Conservation (phyloP, 2,888 invertebrate species). For the Tachina lurida region DNA sequence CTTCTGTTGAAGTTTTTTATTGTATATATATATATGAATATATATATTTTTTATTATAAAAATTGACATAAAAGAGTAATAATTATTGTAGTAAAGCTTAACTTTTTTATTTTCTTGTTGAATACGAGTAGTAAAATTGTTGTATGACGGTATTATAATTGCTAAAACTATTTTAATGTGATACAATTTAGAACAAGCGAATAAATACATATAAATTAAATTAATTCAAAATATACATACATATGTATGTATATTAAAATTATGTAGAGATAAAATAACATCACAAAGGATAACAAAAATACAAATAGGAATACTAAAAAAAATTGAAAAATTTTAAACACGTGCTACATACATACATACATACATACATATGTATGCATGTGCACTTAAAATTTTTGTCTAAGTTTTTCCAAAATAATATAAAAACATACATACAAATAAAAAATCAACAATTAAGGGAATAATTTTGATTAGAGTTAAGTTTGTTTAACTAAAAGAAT, state of each 20-base stretch:
- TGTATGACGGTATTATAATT: not conserved
- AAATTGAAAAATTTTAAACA: not conserved
- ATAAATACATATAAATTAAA: conserved; percentile 48
- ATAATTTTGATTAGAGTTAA: not conserved
- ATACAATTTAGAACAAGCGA: conserved; percentile 17
- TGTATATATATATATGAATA: not conserved
- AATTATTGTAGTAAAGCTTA: conserved; percentile 53
- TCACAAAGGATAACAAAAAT: conserved; percentile 24
- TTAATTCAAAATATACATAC: conserved; percentile 6
- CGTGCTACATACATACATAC: not conserved
- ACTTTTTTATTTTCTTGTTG: conserved; percentile 22
- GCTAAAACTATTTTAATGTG: not conserved
- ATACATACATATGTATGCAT: not conserved
- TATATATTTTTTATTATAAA: conserved; percentile 37
- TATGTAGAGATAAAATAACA: conserved; percentile 19
- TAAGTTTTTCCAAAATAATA: not conserved
- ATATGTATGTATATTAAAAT: not conserved
- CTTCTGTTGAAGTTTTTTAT: not conserved
- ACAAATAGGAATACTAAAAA: conserved; percentile 24
- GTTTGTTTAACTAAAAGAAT: conserved; percentile 18
- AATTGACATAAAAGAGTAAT: conserved; percentile 27
- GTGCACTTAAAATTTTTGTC: not conserved
- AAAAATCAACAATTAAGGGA: not conserved
- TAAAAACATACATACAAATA: not conserved
- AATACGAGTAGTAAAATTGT: conserved; percentile 36